phyloP scores from a whole-genome alignment of 2,113 vertebrate species.

The Atlantisia rogersi region DNA sequence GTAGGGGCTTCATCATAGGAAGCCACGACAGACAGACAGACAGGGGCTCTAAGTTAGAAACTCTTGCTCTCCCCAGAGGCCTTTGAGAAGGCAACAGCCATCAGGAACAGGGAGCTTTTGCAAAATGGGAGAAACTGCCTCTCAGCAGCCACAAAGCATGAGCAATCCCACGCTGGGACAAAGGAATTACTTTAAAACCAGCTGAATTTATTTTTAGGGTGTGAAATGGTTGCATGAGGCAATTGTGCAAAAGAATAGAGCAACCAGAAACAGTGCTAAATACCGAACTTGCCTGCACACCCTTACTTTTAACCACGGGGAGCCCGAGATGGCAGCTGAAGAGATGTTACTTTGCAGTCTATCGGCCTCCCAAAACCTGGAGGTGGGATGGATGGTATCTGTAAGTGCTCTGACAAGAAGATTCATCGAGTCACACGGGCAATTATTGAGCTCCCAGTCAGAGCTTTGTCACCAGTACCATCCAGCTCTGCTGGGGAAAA shows the following conservation, averaged over 20 bases:
- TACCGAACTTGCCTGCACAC: not conserved
- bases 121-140: not conserved
- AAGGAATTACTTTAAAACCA: not conserved
- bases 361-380: not conserved
- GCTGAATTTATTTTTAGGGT: conserved; percentile 3
- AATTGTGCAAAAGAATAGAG: not conserved
- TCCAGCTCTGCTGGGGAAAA: not conserved
- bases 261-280: not conserved
- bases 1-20: not conserved
- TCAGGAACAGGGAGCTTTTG: not conserved
- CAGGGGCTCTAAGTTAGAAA: not conserved
- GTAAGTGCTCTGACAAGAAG: not conserved
- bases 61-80: not conserved
- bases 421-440: not conserved
- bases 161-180: not conserved
- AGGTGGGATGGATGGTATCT: not conserved
- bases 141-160: not conserved
- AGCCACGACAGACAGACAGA: not conserved
- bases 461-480: not conserved
- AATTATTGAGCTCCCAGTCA: not conserved
- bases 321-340: not conserved
- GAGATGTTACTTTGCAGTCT: not conserved
- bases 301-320: not conserved
- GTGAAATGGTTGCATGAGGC: not conserved
- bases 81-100: not conserved